Conservation (phyloP, 2,113 vertebrate genomes). For the Heterocephalus glaber region DNA sequence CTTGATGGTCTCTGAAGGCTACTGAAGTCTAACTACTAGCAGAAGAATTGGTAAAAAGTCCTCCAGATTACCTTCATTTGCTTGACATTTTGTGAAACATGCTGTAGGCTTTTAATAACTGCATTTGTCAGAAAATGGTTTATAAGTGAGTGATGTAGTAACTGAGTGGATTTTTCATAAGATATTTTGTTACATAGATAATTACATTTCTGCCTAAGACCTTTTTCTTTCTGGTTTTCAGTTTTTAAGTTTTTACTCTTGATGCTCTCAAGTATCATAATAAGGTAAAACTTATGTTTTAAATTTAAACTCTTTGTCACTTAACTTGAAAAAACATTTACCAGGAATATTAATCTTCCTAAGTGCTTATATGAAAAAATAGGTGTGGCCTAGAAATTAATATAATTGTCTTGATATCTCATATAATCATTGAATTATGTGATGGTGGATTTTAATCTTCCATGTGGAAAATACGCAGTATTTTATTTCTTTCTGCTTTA, state of each 20-base stretch:
- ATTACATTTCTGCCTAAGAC: conserved; percentile 64
- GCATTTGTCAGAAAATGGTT: conserved; percentile 78
- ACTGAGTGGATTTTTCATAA: conserved; percentile 70
- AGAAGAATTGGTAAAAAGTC: conserved; percentile 86
- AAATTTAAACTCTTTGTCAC: conserved; percentile 64
- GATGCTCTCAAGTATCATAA: conserved; percentile 30
- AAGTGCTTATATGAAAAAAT: conserved; percentile 64
- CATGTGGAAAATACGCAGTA: neutral
- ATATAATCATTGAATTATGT: conserved; percentile 29
- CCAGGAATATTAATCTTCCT: conserved; percentile 4
- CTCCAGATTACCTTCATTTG: conserved; percentile 88
- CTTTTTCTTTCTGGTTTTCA: conserved; percentile 50
- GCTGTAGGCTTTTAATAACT: conserved; percentile 80
- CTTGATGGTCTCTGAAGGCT: conserved; percentile 91
- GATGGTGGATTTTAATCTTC: conserved; percentile 47
- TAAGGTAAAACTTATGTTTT: conserved; percentile 66
- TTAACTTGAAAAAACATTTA: conserved; percentile 69
- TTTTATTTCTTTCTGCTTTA: conserved; percentile 63
- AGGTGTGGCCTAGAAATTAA: conserved; percentile 61
- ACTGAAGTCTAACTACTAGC: conserved; percentile 89
- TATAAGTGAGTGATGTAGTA: conserved; percentile 72
- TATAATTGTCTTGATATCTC: conserved; percentile 53
- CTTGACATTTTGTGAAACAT: conserved; percentile 85
- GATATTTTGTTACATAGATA: conserved; percentile 63
- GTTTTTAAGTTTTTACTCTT: conserved; percentile 51